Base-by-base conservation (phyloP, 2,888 invertebrate species). In the Brachylomia viminalis region DNA sequence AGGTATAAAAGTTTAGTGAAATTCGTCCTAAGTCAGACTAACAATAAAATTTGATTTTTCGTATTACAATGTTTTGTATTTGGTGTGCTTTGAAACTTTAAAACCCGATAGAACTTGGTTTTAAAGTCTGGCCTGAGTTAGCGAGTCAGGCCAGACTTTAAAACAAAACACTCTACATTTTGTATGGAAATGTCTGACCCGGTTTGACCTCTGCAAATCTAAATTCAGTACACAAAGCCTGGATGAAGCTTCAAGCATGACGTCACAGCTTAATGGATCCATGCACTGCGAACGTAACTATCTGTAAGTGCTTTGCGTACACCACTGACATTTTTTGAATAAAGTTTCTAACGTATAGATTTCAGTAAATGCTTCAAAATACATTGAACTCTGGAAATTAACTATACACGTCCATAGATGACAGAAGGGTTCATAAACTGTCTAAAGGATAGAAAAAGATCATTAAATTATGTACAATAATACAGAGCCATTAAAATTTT, bases 211-310 rank as follows among this genome's bases (percentile, higher is more conserved):
- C 45, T 27, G 33, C 23, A 70, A 74, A 71, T n/a, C 78, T 47
- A 49, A 64, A n/a, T 77, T 72, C 47, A 82, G 52, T 69, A 61
- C 20, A 77, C 73, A 73, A 67, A 82, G 58, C 69, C 61, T 62
- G 58, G 58, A 74, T 82, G 27, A 58, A 58, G 59, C 56, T 81
- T 70, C 58, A 47, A 62, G 38, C 69, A 47, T 70, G 73, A 77
- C 82, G 77, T 68, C 68, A 82, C 61, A 66, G 49, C 13, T 77
- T 65, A 23, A 56, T 27, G 47, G 54, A 33, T 49, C 33, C 4
- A 17, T 73, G 59, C 49, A 58, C 49, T 13, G 30, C 20, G 30
- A 15, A 77, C 23, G 23, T 49, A 33, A 71, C 42, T 47, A n/a
- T n/a, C 23, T 42, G 5, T 47, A 72, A 42, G 38, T 42, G 23